phyloP scores from a whole-genome alignment of 2,888 invertebrate genomes.

The Lasiommata megera region DNA sequence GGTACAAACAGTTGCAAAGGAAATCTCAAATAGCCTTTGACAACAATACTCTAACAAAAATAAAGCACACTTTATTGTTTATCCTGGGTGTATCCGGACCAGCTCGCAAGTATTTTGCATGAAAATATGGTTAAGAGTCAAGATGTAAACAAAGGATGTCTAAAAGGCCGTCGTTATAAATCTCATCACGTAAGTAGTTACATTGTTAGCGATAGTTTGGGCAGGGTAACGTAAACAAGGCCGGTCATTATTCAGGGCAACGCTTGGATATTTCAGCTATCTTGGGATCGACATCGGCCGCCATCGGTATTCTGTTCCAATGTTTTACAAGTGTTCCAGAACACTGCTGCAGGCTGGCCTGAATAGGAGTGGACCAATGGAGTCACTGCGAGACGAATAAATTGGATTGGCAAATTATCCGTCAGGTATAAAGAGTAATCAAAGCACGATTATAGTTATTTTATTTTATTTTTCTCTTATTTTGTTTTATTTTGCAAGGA shows the following conservation, averaged over 20 bases:
- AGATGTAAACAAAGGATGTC: conserved; percentile 29
- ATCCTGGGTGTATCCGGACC: not conserved
- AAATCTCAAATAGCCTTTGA: not conserved
- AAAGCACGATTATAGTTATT: no score
- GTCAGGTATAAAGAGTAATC: no score
- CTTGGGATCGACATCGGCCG: conserved; percentile 47
- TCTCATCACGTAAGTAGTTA: conserved; percentile 40
- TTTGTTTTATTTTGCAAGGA: no score
- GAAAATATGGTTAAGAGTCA: conserved; percentile 21
- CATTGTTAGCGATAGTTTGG: conserved; percentile 39
- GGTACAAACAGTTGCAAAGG: not conserved
- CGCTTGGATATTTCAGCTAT: conserved; percentile 55
- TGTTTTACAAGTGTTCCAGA: conserved; percentile 45
- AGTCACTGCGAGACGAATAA: conserved; percentile 27
- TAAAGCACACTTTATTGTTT: conserved; percentile 3
- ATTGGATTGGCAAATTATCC: conserved; percentile 1
- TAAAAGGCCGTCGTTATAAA: conserved; percentile 35
- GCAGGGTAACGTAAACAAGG: conserved; percentile 43
- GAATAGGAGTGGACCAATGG: no score
- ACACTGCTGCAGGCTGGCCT: conserved; percentile 42
- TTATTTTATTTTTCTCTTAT: no score
- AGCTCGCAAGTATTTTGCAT: conserved; percentile 21
- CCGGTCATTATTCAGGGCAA: conserved; percentile 36
- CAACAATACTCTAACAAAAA: conserved; percentile 1
- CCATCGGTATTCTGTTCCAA: conserved; percentile 46